Evolutionary conservation across 2,888 invertebrate genomes (phyloP), one percentile per base, ranked within the genome.

Genomic region (Antheraea yamamai): DNA sequence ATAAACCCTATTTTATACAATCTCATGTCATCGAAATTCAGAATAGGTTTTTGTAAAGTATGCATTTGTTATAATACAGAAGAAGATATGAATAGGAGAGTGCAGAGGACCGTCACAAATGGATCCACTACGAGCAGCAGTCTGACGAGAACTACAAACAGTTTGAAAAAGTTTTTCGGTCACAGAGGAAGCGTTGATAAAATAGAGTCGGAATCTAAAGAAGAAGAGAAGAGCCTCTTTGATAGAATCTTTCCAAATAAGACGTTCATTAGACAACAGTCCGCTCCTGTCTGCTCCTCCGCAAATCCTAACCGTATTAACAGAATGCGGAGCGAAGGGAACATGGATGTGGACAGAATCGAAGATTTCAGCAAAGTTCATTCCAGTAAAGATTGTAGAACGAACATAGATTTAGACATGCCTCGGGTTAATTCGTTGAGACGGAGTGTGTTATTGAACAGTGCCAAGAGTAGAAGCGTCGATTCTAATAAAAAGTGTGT

Each of bases 1-100:
- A 96, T 98, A 80, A 98, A 98, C 91, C 98, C 98, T 0, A 97
- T 98, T 81, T 93, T 98, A n/a, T 98, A 98, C 88, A 98, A 98
- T 88, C 94, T 98, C 79, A 98, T 98, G 97, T 98, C 98, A 68
- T 97, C 98, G 4, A 98, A 98, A 92, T 98, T 98, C 87, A 96
- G 98, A 4, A 96, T 96, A 75, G 98, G 97, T 0, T 98, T 98
- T 84, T 95, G 96, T 75, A 96, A 95, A 84, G 95, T 97, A 0
- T 97, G 96, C 84, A 95, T 96, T 68, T 94, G 96, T 80, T 95
- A 94, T 76, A 95, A 92, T 76, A 92, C 92, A 74, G 83, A 87
- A 23, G 90, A 89, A 71, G 84, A 91, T 66, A 93, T 93, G 76
- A 92, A 94, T 75, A 92, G 94, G 78, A 87, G 93, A 78, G 90